phyloP scores from a whole-genome alignment of 1,140 invertebrate species.

The Drosophila tristis region DNA sequence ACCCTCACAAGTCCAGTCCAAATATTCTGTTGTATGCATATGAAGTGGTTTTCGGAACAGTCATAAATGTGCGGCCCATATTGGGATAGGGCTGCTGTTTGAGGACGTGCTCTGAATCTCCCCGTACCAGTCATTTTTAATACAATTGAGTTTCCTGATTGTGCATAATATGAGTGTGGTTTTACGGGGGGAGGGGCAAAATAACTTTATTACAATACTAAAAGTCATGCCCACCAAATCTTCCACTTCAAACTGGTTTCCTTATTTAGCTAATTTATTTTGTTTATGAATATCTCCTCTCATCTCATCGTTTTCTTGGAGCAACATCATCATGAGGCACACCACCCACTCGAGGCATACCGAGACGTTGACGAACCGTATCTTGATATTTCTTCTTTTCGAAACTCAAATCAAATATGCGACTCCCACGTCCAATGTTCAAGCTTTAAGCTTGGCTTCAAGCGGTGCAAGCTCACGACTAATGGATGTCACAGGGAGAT shows the following conservation, averaged over 20 bases:
- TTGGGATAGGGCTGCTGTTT: constrained; percentile 38
- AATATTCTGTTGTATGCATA: constrained; percentile 23
- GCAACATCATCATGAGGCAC: constrained; percentile 20
- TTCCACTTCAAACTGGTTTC: constrained; percentile 47
- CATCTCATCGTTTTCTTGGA: constrained; percentile 19
- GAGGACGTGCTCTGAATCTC: constrained; percentile 37
- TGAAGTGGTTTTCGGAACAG: constrained; percentile 27
- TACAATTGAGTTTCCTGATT: constrained; percentile 23
- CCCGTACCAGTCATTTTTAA: constrained; percentile 29
- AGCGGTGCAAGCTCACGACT: background rate
- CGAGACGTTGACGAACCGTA: constrained; percentile 57
- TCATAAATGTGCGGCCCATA: constrained; percentile 17
- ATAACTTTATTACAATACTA: constrained; percentile 4
- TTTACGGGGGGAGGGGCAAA: background rate
- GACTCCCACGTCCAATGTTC: constrained; percentile 34
- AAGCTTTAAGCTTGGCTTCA: constrained; percentile 20
- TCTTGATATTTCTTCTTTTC: constrained; percentile 50
- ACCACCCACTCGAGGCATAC: constrained; percentile 59
- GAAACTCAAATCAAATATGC: constrained; percentile 11
- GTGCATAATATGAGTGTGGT: constrained; percentile 14
- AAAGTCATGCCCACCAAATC: constrained; percentile 21
- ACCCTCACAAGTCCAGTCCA: constrained; percentile 4
- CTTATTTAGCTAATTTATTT: constrained; percentile 57
- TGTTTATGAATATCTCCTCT: constrained; percentile 42
- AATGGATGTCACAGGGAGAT: constrained; percentile 23